Percentiles rank a stretch among this genome's conserved stretches.
Conservation (phyloP, 2,113 vertebrate genomes). For the Menidia beryllina region DNA sequence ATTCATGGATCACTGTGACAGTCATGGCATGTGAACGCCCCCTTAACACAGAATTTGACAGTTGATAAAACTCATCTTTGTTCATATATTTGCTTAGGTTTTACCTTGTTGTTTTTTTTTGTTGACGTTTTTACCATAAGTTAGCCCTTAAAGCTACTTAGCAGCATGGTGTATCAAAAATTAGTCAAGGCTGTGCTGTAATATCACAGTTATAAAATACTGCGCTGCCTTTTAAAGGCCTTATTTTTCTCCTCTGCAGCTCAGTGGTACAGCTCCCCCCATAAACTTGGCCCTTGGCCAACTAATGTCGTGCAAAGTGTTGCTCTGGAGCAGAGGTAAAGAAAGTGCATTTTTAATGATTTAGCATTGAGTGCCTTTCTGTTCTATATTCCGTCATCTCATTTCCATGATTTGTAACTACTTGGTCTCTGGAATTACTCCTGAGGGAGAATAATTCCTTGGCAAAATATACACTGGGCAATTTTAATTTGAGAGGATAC, state of each 20-base stretch:
- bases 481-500: constrained; percentile 75
- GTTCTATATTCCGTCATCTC: constrained; percentile 74
- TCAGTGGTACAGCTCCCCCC: constrained; percentile 10
- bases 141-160: neutral
- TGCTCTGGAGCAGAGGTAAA: constrained; percentile 62
- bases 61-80: too few species aligned
- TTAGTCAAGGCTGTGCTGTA: constrained; percentile 28
- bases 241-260: constrained; percentile 37
- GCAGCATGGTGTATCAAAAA: neutral
- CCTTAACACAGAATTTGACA: too few species aligned
- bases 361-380: constrained; percentile 71
- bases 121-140: too few species aligned
- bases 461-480: constrained; percentile 77
- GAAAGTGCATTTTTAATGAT: constrained; percentile 73
- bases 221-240: constrained; percentile 45
- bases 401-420: constrained; percentile 82
- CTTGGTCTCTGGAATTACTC: constrained; percentile 72
- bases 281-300: constrained; percentile 50
- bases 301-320: constrained; percentile 51
- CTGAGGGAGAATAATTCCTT: constrained; percentile 70
- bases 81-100: too few species aligned
- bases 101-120: too few species aligned
- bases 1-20: too few species aligned
- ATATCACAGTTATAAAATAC: too few species aligned
- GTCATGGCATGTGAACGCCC: too few species aligned